Evolutionary conservation across 2,888 invertebrate genomes (phyloP).

Genomic region (Drosophila barbarae): DNA sequence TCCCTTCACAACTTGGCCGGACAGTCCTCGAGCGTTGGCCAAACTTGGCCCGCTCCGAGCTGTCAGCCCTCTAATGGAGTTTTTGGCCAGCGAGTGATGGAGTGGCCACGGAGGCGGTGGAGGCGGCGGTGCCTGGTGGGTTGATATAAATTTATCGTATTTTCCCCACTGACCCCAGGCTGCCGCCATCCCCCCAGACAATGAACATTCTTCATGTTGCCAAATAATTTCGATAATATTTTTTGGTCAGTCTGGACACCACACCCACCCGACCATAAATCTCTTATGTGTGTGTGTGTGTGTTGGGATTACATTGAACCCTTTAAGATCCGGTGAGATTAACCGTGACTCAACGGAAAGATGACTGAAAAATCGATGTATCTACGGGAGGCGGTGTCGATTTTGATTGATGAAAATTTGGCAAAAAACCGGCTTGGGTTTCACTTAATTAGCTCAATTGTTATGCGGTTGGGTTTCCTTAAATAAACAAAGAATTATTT

Average conservation of each 20-base stretch:
- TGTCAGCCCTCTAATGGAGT: conserved; percentile 41
- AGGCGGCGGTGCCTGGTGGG: not conserved
- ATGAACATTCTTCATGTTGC: conserved; percentile 49
- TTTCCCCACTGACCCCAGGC: conserved; percentile 49
- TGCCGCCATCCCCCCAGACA: conserved; percentile 37
- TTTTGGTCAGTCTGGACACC: conserved; percentile 30
- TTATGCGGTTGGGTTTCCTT: conserved; percentile 15
- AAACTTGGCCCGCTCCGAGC: conserved; percentile 27
- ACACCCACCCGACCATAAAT: conserved; percentile 20
- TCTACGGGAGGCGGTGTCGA: not conserved
- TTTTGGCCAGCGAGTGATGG: conserved; percentile 18
- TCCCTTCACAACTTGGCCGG: conserved; percentile 1
- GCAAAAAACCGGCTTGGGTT: conserved; percentile 15
- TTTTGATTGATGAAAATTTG: conserved; percentile 31
- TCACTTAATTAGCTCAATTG: conserved; percentile 32
- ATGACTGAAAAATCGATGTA: not conserved
- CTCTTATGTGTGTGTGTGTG: not conserved
- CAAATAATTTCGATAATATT: conserved; percentile 52
- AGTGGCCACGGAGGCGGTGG: not conserved
- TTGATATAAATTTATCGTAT: conserved; percentile 55
- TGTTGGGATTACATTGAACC: conserved; percentile 4
- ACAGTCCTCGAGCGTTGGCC: conserved; percentile 19
- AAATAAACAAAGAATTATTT: conserved; percentile 34
- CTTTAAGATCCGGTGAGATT: conserved; percentile 18
- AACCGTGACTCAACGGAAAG: conserved; percentile 19